Conservation (phyloP, 2,888 invertebrate genomes). For the Aphodius sticticus region DNA sequence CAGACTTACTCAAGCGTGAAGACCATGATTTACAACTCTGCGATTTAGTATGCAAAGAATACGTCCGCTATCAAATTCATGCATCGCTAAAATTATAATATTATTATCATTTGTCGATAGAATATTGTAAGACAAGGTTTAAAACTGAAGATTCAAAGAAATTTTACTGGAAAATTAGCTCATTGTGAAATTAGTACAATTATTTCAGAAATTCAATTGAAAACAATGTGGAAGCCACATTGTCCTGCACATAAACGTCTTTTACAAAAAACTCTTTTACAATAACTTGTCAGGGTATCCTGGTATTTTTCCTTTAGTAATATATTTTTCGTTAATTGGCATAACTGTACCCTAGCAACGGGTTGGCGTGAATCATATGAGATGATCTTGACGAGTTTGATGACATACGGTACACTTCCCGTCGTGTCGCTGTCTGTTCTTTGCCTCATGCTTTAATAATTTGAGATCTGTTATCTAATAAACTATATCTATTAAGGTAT, state of each 20-base stretch:
- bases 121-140: no score
- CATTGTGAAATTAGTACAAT: no score
- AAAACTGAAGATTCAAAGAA: no score
- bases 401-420: background rate
- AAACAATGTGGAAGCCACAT: no score
- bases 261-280: no score
- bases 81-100: background rate
- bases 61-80: background rate
- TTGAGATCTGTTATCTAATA: background rate
- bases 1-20: background rate
- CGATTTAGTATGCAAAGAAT: background rate
- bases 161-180: no score
- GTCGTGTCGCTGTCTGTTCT: background rate
- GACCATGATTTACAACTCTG: background rate
- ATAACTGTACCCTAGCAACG: background rate
- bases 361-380: background rate
- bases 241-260: no score
- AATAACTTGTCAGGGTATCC: no score
- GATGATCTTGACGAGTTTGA: background rate
- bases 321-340: background rate
- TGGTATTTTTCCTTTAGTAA: no score
- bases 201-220: no score
- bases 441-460: background rate
- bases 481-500: background rate
- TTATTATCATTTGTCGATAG: background rate